Evolutionary conservation across 2,888 invertebrate species (phyloP), one percentile per base, ranked within the genome.

Genomic region (Caenorhabditis sp.): DNA sequence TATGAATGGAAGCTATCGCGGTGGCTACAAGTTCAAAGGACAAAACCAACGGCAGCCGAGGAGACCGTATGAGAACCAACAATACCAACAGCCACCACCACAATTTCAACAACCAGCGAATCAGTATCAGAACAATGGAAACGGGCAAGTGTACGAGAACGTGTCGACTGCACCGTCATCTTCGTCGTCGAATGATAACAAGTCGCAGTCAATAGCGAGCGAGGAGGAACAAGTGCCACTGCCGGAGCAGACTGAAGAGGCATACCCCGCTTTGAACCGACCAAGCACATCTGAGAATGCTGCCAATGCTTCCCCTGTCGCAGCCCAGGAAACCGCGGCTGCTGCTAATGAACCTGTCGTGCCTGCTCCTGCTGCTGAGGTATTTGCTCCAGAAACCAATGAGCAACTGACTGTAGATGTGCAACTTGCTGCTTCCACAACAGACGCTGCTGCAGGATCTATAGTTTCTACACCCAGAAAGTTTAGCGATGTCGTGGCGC

Each of bases 401-500:
- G 9, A 35, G 22, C 13, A 22, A 18, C 62, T 8, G n/a, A 20
- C 32, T 8, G 37, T 44, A 18, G 3, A 62, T 1, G 28, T 44
- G 2, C 9, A 40, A 8, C 1, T 44, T 2, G 24, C 44, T 24
- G 26, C 61, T n/a, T 44, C 62, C 18, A 9, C 40, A 5, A 15
- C 32, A 3, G 1, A 44, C 2, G 9, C 50, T 15, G 28, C 20
- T 50, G n/a, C 62, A 2, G 50, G 13, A 2, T 18, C n/a, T 11
- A 26, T 53, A 13, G 11, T 40, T 5, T 13, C 58, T 1, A 28
- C 58, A 1, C 24, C 56, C 3, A 28, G 72, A 26, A 60, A 60
- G 44, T 67, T 74, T 53, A 74, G 74, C 18, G 74, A 74, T 26
- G 65, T 74, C 11, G 74, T 67, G 13, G 40, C 40, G 2, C 6